Evolutionary conservation across 1,140 invertebrate species (phyloP).

Genomic region (Zaprionus tsacasi): DNA sequence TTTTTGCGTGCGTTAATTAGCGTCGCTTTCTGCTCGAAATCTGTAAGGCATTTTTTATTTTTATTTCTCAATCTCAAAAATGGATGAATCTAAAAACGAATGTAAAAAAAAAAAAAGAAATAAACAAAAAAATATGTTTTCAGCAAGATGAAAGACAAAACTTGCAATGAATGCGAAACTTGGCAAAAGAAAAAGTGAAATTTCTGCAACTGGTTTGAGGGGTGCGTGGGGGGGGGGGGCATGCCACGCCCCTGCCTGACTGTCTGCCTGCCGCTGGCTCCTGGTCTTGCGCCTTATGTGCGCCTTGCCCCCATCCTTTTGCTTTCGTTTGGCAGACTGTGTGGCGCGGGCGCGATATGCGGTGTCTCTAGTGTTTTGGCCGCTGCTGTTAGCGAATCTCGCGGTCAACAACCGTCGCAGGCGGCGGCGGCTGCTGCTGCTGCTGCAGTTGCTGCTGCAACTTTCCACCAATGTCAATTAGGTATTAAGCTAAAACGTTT

Average conservation of each 20-base stretch:
- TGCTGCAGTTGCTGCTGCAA: slow-evolving; percentile 44
- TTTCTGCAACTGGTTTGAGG: slow-evolving; percentile 53
- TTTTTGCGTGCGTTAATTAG: slow-evolving; percentile 60
- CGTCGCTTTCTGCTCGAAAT: slow-evolving; percentile 50
- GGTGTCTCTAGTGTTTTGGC: slow-evolving; percentile 25
- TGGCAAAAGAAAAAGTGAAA: slow-evolving; percentile 71
- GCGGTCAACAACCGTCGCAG: slow-evolving; percentile 49
- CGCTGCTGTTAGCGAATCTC: slow-evolving; percentile 44
- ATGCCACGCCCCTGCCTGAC: neutral
- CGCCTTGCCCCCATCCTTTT: slow-evolving; percentile 62
- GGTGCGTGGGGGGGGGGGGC: too few species aligned
- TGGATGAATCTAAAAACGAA: slow-evolving; percentile 19
- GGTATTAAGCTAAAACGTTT: slow-evolving; percentile 75
- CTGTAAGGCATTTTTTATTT: slow-evolving; percentile 3
- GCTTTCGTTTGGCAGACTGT: slow-evolving; percentile 66
- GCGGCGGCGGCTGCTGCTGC: slow-evolving; percentile 17
- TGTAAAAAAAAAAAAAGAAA: slow-evolving; percentile 2
- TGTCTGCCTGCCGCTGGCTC: neutral
- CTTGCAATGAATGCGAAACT: slow-evolving; percentile 17
- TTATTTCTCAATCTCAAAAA: neutral
- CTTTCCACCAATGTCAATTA: slow-evolving; percentile 80
- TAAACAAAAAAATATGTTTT: slow-evolving; percentile 13
- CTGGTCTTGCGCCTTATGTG: slow-evolving; percentile 10
- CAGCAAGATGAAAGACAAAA: slow-evolving; percentile 35
- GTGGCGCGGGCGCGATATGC: slow-evolving; percentile 50